Base-by-base conservation (phyloP, 1,140 invertebrate genomes). In the Zaprionus vittiger region DNA sequence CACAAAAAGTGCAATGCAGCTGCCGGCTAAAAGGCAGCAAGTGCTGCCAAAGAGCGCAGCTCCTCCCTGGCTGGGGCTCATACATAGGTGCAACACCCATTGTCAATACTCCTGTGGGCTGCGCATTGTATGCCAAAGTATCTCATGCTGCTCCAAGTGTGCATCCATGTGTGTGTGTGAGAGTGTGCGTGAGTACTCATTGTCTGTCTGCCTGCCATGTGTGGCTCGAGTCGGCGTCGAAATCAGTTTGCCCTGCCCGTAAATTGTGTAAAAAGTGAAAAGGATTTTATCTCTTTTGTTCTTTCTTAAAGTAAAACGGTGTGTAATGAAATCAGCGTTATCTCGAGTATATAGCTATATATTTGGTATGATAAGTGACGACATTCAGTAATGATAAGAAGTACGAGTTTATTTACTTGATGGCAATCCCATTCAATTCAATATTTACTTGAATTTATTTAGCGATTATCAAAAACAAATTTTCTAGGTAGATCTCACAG, bases 1-100 rank as follows among this genome's bases (percentile, higher is more conserved):
- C 79, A 76, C 74, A 83, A 89, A 85, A 89, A 84, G 85, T 81
- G 84, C 85, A 89, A 84, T 67, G 59, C 72, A 76, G 69, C 84
- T 79, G 78, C 69, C 69, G 63, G 49, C 54, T 71, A 59, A 74
- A 80, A 79, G 60, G 69, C 62, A 63, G 55, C 54, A 49, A 54
- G 41, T 65, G 56, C 47, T 71, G 37, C 62, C 62, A 34, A 76
- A 76, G 73, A 64, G 55, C 41, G 65, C n/a, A 52, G 15, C 61
- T 72, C 41, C 60, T 59, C 60, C 41, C 60, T 59, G 67, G 52
- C 41, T 47, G 34, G 28, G 15, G 55, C 38, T 15, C 37, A 31
- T 31, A 49, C 17, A 60, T 77, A 71, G 80, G 60, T 87, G 83
- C 83, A 78, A 83, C 77, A 77, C 55, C 52, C 80, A 79, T 70